Evolutionary conservation across 2,888 invertebrate genomes (phyloP), one percentile per base, ranked within the genome.

Genomic region (Epirrhoe alternata): DNA sequence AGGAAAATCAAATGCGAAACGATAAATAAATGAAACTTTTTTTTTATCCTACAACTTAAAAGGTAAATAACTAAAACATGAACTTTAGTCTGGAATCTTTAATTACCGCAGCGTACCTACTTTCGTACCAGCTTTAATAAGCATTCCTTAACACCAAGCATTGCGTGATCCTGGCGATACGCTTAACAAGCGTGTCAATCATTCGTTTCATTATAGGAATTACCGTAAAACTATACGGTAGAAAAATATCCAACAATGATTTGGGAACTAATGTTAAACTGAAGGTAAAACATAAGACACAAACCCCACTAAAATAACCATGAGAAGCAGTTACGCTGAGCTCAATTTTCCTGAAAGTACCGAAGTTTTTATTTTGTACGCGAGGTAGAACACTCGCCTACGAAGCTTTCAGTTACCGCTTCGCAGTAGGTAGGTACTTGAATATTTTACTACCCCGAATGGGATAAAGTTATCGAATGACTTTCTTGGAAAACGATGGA

Each of bases 121-220:
- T 24, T 24, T 24, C 24, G 24, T 24, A 30, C 35, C 33, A 42
- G 50, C 14, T 49, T 58, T 68, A 56, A 66, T 52, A 60, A 49
- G 16, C 61, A 57, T 66, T 59, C 50, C 57, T 63, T 56, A 58
- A 66, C 59, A 64, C 63, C 45, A 64, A 64, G 54, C 55, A 53
- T 74, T 72, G 71, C 77, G 76, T 79, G 81, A 77, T 75, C 75
- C 61, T 71, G 64, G 74, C 74, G 70, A 64, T 64, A 66, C 54
- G 12, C 58, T 60, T 71, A 74, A 69, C 67, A 75, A 75, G 74
- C 79, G 71, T 81, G 79, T 80, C 82, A 78, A 77, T 84, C 79
- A 81, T 66, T 73, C 73, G 66, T 79, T 80, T 72, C 72, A 75
- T 65, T 71, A 65, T 71, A 62, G 61, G 64, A 74, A 74, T 74